These are phyloP conservation scores for Arvicanthis niloticus DNA, from an alignment of 2,113 vertebrate genomes.

Conservation along the genomic window DNA sequence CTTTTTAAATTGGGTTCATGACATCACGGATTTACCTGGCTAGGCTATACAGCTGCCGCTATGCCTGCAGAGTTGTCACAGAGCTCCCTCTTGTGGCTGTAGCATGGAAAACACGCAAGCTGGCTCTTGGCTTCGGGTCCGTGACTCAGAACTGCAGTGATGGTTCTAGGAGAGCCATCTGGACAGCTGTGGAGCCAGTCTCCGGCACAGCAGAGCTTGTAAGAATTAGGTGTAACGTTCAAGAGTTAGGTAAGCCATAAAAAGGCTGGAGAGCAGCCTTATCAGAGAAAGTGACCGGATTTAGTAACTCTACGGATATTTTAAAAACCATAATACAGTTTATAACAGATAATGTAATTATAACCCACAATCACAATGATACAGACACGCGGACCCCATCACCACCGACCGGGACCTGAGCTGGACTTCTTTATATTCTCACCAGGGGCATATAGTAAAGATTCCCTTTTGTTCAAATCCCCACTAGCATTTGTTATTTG, in stretches of 20 bases:
- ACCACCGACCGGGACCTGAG: background rate
- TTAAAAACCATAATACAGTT: background rate
- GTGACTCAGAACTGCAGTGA: background rate
- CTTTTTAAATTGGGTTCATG: background rate
- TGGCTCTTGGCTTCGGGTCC: background rate
- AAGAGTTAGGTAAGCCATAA: background rate
- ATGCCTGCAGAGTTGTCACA: background rate
- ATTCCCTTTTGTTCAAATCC: background rate
- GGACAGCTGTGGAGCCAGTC: background rate
- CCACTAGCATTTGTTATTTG: background rate
- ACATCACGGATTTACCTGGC: background rate
- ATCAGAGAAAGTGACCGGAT: background rate
- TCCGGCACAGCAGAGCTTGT: background rate
- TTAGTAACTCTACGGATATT: background rate
- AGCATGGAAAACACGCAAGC: background rate
- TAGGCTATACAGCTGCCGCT: too few species aligned
- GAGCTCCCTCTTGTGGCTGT: background rate
- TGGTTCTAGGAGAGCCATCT: too few species aligned
- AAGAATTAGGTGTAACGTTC: background rate
- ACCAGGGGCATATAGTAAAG: background rate
- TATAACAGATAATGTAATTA: background rate
- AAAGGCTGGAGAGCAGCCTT: background rate
- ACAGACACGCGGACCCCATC: background rate
- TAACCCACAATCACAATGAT: background rate
- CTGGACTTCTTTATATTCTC: background rate